Evolutionary conservation across 92 coral and sea anemone species (phyloP).

Genomic region (Anthopleura xanthogrammica): DNA sequence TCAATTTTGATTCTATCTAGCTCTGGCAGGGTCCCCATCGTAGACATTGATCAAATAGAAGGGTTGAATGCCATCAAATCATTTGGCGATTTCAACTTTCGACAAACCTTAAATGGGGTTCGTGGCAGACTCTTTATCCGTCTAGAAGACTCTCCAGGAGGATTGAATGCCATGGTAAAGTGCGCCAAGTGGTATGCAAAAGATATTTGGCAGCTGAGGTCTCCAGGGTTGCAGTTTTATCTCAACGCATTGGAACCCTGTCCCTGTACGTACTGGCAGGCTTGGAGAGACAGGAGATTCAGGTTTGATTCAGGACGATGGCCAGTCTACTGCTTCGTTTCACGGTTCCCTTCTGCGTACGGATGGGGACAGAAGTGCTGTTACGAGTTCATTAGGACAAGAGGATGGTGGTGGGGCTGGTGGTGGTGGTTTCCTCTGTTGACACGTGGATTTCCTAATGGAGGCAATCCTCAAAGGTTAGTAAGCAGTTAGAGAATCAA

Average conservation of each 20-base stretch:
- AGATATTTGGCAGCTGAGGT: not conserved
- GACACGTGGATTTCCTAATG: constrained; percentile 21
- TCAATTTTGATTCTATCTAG: constrained; percentile 11
- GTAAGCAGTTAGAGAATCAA: not conserved
- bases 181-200: constrained; percentile 18
- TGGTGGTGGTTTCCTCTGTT: constrained; percentile 16
- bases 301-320: not conserved
- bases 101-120: not conserved
- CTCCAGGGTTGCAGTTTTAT: not conserved
- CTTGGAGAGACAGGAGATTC: constrained; percentile 44
- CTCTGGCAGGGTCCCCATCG: constrained; percentile 23
- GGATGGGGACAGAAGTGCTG: constrained; percentile 39
- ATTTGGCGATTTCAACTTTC: not conserved
- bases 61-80: constrained; percentile 24
- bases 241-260: constrained; percentile 32
- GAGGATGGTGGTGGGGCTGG: constrained; percentile 18
- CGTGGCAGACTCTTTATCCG: constrained; percentile 28
- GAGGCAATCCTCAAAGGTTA: constrained; percentile 27
- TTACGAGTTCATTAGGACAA: constrained; percentile 18
- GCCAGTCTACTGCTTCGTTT: constrained; percentile 19
- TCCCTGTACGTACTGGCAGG: constrained; percentile 58
- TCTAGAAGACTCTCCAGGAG: constrained; percentile 19
- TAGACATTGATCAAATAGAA: constrained; percentile 17
- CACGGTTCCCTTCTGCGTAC: constrained; percentile 9
- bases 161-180: not conserved